Conservation (phyloP, 2,113 vertebrate genomes). For the Corvus hawaiiensis region DNA sequence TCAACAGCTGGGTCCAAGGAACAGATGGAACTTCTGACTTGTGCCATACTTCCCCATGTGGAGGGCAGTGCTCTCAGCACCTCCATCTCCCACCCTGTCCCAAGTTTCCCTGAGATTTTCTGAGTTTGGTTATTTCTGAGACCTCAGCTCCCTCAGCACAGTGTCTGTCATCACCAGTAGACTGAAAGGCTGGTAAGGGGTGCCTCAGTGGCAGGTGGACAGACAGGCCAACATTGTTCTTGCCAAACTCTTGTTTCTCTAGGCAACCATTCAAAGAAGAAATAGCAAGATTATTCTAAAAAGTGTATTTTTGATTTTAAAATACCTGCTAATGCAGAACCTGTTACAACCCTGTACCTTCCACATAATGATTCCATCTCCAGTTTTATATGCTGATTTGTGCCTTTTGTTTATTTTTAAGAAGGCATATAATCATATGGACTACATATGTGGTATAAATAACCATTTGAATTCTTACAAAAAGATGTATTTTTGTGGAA, state of each 20-base stretch:
- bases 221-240: background rate
- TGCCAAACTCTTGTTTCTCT: background rate
- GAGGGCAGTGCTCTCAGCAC: background rate
- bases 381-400: background rate
- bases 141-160: background rate
- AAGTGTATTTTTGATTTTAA: background rate
- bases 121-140: background rate
- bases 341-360: background rate
- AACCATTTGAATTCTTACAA: background rate
- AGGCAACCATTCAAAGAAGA: background rate
- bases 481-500: background rate
- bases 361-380: background rate
- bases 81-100: background rate
- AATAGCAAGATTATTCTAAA: background rate
- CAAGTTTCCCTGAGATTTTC: background rate
- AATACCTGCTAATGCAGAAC: background rate
- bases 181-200: background rate
- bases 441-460: background rate
- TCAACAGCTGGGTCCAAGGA: fast-evolving
- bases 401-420: background rate
- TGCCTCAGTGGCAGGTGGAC: background rate
- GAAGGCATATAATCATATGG: background rate
- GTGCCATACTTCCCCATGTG: fast-evolving
- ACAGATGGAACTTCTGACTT: background rate
- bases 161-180: background rate